These are phyloP conservation scores for Erebia ligea DNA, from an alignment of 2,888 invertebrate species.

Conservation along the genomic window DNA sequence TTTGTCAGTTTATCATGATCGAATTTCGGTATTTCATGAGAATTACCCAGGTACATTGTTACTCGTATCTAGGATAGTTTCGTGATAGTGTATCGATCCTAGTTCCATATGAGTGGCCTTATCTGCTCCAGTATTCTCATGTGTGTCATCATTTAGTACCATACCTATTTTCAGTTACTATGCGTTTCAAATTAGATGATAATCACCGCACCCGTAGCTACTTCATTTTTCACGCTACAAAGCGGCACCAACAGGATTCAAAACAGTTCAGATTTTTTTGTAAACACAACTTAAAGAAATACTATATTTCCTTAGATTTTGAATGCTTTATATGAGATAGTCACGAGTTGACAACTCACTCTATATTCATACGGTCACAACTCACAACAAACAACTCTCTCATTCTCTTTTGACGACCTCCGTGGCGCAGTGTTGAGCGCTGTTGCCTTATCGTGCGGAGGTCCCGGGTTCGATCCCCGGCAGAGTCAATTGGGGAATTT, in stretches of 20 bases:
- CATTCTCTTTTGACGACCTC: too few relatives aligned
- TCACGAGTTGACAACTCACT: background rate
- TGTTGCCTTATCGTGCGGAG: too few relatives aligned
- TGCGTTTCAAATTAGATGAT: constrained; percentile 9
- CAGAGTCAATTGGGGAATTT: too few relatives aligned
- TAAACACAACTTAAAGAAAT: background rate
- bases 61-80: constrained; percentile 52
- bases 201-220: background rate
- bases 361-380: background rate
- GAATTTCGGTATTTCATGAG: too few relatives aligned
- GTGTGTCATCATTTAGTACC: constrained; percentile 28
- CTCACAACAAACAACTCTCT: too few relatives aligned
- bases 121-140: constrained; percentile 67
- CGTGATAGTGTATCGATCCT: constrained; percentile 53
- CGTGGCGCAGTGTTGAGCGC: too few relatives aligned
- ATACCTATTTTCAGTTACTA: constrained; percentile 6
- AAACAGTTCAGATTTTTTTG: too few relatives aligned
- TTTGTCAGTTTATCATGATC: too few relatives aligned
- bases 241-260: background rate
- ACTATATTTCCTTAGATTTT: background rate
- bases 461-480: too few relatives aligned
- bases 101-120: constrained; percentile 62
- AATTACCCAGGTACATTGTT: constrained; percentile 47
- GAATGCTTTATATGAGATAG: background rate
- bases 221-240: background rate